Conservation (phyloP, 2,113 vertebrate genomes). For the Microtus ochrogaster region DNA sequence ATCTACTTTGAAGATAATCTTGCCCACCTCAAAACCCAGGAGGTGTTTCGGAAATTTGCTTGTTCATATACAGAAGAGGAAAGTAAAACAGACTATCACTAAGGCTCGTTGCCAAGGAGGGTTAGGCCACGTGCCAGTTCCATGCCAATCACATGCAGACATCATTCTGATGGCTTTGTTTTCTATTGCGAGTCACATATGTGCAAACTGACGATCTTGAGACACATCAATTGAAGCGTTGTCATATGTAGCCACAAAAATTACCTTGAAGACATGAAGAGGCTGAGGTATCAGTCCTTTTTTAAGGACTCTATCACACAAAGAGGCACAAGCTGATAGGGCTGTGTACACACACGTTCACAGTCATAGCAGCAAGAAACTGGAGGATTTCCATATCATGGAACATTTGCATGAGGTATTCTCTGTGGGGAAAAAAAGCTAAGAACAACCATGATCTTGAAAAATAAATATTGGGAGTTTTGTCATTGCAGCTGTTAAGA, state of each 20-base stretch:
- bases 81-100: neutral
- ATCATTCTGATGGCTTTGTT: neutral
- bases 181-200: constrained; percentile 24
- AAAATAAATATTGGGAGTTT: neutral
- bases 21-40: neutral
- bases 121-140: neutral
- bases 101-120: neutral
- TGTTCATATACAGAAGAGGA: neutral
- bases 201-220: neutral
- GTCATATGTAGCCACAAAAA: neutral
- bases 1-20: constrained; percentile 22
- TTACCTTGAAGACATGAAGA: neutral
- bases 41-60: constrained; percentile 11
- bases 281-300: neutral
- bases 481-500: neutral
- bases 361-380: neutral
- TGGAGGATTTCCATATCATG: neutral
- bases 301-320: neutral
- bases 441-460: neutral
- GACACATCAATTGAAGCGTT: neutral
- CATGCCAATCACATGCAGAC: neutral
- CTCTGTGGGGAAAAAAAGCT: neutral
- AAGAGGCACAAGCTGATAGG: neutral
- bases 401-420: neutral
- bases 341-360: neutral